Conservation (phyloP, 2,113 vertebrate species). For the Etheostoma spectabile region DNA sequence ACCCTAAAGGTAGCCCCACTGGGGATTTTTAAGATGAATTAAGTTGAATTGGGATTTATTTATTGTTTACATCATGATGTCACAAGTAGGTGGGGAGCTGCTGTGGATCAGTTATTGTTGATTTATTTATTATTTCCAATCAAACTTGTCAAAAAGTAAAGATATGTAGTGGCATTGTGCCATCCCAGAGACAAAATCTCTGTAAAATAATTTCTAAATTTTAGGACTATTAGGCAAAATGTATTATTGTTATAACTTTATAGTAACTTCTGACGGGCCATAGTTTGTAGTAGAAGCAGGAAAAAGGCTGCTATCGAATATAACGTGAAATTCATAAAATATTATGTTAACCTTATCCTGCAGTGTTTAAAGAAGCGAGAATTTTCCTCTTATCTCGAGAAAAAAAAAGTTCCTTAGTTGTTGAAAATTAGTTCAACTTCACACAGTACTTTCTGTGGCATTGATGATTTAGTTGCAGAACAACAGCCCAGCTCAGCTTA, state of each 20-base stretch:
- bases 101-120: neutral
- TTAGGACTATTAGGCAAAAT: too few relatives aligned
- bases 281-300: neutral
- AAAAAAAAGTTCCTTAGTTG: neutral
- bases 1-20: neutral
- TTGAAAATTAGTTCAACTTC: conserved; percentile 1
- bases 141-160: neutral
- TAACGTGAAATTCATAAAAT: neutral
- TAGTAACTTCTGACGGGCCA: neutral
- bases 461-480: conserved; percentile 9
- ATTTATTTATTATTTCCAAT: conserved; percentile 2
- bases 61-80: neutral
- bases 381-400: neutral
- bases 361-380: neutral
- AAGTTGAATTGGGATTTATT: neutral
- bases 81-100: neutral
- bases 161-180: neutral
- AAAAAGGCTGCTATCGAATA: neutral
- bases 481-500: conserved; percentile 30
- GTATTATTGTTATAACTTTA: neutral
- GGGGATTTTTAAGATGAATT: conserved; percentile 11
- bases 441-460: neutral
- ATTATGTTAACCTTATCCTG: neutral
- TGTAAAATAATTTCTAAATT: neutral
- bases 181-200: neutral